These are phyloP conservation scores for Amblyopsis hoosieri DNA, from an alignment of 2,797 vertebrate genomes.

Conservation along the genomic window DNA sequence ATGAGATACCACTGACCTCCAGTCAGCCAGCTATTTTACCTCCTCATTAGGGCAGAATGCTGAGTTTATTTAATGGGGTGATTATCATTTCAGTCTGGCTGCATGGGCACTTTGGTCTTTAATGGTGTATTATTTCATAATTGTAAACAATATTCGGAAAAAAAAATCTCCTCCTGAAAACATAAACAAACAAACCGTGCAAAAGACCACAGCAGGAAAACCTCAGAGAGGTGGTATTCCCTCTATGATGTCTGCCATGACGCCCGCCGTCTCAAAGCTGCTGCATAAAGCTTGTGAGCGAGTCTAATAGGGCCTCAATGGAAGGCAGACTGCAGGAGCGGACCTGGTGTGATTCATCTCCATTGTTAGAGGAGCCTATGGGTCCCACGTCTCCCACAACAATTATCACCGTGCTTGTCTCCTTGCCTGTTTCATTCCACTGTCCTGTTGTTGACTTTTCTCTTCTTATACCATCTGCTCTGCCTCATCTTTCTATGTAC, in stretches of 20 bases:
- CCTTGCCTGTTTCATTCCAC: slow-evolving; percentile 65
- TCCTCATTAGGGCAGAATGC: not conserved
- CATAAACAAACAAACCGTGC: not conserved
- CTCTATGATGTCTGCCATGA: slow-evolving; percentile 15
- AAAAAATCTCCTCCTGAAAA: not conserved
- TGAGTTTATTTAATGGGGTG: not conserved
- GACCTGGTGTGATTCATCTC: slow-evolving; percentile 79
- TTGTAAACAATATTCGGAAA: not conserved
- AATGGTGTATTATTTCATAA: not conserved
- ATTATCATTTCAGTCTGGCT: not conserved
- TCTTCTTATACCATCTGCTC: slow-evolving; percentile 16
- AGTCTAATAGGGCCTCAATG: slow-evolving; percentile 82
- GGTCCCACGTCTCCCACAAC: slow-evolving; percentile 82
- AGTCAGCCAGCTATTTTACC: slow-evolving; percentile 7
- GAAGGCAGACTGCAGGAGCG: slow-evolving; percentile 69
- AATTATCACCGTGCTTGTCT: slow-evolving; percentile 87
- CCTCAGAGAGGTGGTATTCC: slow-evolving; percentile 13
- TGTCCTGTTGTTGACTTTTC: slow-evolving; percentile 66
- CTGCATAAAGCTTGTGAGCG: slow-evolving; percentile 51
- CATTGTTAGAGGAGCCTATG: slow-evolving; percentile 64
- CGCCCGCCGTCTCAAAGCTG: slow-evolving; percentile 16
- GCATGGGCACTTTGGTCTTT: not conserved
- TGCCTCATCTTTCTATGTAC: slow-evolving; percentile 61
- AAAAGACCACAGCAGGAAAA: slow-evolving; percentile 1
- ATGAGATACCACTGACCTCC: slow-evolving; percentile 27